phyloP scores from a whole-genome alignment of 92 coral and sea anemone species.

The Ricordea florida region DNA sequence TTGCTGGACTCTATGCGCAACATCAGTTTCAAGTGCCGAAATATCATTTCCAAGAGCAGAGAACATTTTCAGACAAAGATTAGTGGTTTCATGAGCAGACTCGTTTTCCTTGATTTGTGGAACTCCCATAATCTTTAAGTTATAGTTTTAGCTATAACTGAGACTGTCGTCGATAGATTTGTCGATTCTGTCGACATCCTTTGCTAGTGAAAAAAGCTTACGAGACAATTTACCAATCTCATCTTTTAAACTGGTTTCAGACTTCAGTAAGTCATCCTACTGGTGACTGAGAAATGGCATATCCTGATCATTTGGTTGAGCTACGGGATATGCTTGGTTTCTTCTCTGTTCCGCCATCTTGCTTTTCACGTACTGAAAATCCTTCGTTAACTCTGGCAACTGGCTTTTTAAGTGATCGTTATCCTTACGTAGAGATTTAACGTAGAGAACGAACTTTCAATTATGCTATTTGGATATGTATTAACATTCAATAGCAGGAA shows the following conservation, averaged over 20 bases:
- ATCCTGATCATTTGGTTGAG: neutral
- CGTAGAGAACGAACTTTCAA: too few species aligned
- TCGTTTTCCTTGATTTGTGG: neutral
- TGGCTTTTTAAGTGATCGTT: too few species aligned
- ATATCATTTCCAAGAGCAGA: neutral
- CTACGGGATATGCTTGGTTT: neutral
- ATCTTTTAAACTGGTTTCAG: neutral
- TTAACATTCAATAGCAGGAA: too few species aligned
- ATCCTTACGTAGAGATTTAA: too few species aligned
- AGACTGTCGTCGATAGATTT: neutral
- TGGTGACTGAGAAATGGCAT: neutral
- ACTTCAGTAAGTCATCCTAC: neutral
- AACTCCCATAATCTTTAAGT: slow-evolving; percentile 1
- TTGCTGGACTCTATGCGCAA: slow-evolving; percentile 11
- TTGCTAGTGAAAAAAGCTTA: neutral
- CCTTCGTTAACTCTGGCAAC: too few species aligned
- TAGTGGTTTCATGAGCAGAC: slow-evolving; percentile 8
- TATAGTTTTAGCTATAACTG: neutral
- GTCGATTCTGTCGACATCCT: neutral
- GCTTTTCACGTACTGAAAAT: too few species aligned
- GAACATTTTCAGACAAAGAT: slow-evolving; percentile 11
- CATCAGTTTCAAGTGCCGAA: neutral
- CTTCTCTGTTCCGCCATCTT: too few species aligned
- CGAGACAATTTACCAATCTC: neutral
- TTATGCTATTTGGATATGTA: too few species aligned